Evolutionary conservation across 2,113 vertebrate genomes (phyloP), one percentile per base, ranked within the genome.

Genomic region (Taurulus bubalis): DNA sequence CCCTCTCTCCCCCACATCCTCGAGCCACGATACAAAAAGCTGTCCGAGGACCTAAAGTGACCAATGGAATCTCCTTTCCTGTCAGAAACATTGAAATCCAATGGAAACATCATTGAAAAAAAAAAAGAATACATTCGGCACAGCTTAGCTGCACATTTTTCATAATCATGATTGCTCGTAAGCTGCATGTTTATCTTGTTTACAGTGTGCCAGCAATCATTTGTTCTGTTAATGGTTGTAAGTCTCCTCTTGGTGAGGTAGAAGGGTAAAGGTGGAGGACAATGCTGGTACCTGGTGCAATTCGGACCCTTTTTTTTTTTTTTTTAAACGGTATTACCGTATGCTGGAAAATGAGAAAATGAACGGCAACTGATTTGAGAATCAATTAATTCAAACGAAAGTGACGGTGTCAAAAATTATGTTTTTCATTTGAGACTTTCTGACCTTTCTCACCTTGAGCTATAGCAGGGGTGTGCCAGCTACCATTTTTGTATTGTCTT

Each of bases 141-240:
- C 40, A 70, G 81, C 69, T 86, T 80, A 77, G 34, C 30, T 59
- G 42, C n/a, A 14, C 30, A 66, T 82, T 84, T 30, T 64, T 45
- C 16, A 40, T 47, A 62, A 64, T 59, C 32, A 12, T 24, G 38
- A 80, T 75, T 68, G 40, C 62, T 69, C 2, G 0, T 75, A 56
- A 80, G 0, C 34, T 15, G 1, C n/a, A 30, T 62, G 51, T 75
- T 49, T 76, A 5, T 7, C 9, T 40, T 67, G 34, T 71, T 51
- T 64, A 32, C 42, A 10, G 15, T 14, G n/a, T 68, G 11, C n/a
- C 40, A 26, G 22, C 38, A 32, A 1, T 28, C 16, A 18, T 55
- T 80, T 59, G 45, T 36, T 79, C 55, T 77, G 30, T 56, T 58
- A 59, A 34, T 38, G 60, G 20, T 24, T 76, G 34, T 14, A 16